phyloP scores from a whole-genome alignment of 1,140 invertebrate genomes.

The Hyposmocoma kahamanoa region DNA sequence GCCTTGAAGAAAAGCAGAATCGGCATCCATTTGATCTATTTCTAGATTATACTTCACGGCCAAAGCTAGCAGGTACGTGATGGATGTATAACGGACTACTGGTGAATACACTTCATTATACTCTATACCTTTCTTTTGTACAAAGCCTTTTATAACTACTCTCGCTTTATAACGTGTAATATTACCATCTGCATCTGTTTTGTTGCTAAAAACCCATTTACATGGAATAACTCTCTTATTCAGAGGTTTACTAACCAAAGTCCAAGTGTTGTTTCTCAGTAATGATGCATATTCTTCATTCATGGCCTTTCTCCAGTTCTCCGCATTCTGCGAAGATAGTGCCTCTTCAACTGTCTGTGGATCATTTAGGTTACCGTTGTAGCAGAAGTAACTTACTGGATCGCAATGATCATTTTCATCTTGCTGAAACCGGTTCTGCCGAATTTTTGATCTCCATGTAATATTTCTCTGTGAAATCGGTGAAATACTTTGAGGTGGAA shows the following conservation, averaged over 20 bases:
- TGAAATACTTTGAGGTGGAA: not conserved
- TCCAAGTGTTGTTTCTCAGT: constrained; percentile 42
- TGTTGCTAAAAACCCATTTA: constrained; percentile 60
- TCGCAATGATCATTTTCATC: too few relatives aligned
- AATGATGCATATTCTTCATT: constrained; percentile 32
- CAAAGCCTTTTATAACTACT: constrained; percentile 35
- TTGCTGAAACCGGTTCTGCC: too few relatives aligned
- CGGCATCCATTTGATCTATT: constrained; percentile 44
- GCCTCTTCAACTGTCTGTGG: constrained; percentile 16
- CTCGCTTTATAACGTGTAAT: constrained; percentile 28
- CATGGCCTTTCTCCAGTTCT: constrained; percentile 30
- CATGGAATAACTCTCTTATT: constrained; percentile 25
- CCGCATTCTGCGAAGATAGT: constrained; percentile 5
- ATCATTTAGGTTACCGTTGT: too few relatives aligned
- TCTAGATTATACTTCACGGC: constrained; percentile 26
- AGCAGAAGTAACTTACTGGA: too few relatives aligned
- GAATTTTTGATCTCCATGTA: not conserved
- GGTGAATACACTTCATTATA: constrained; percentile 34
- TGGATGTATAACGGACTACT: constrained; percentile 24
- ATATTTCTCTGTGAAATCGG: not conserved
- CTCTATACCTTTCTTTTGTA: constrained; percentile 26
- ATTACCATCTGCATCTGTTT: constrained; percentile 33
- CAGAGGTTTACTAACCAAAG: constrained; percentile 20
- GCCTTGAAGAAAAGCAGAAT: constrained; percentile 38
- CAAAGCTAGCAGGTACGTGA: constrained; percentile 30